Evolutionary conservation across 2,888 invertebrate species (phyloP).

Genomic region (Meandrusa payeni): DNA sequence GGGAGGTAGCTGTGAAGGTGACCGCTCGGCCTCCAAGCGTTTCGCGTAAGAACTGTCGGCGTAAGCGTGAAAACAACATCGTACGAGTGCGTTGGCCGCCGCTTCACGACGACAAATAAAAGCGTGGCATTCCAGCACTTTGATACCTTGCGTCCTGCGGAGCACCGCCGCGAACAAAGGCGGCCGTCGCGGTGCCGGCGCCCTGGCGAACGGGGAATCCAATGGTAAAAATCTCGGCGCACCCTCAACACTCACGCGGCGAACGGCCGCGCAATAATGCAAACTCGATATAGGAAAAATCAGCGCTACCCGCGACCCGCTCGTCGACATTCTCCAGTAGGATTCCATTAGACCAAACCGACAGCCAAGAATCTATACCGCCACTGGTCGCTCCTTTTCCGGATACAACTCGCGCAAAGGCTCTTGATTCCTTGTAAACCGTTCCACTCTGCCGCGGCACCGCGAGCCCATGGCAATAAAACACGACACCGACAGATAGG

Average conservation of each 20-base stretch:
- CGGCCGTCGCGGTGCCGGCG: conserved; percentile 95
- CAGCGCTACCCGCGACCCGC: conserved; percentile 94
- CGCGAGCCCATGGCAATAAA: conserved; percentile 97
- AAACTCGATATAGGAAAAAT: conserved; percentile 97
- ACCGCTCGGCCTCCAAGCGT: conserved; percentile 85
- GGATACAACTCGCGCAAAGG: conserved; percentile 97
- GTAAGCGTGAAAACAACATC: conserved; percentile 98
- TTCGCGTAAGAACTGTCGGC: conserved; percentile 97
- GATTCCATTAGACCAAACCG: conserved; percentile 98
- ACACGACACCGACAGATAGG: conserved; percentile 98
- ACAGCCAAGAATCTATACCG: conserved; percentile 97
- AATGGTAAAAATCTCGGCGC: conserved; percentile 95
- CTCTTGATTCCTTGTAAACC: conserved; percentile 98
- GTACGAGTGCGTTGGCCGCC: conserved; percentile 97
- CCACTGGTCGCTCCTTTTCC: conserved; percentile 93
- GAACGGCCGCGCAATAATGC: conserved; percentile 97
- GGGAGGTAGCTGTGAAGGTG: conserved; percentile 60
- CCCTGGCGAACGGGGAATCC: conserved; percentile 97
- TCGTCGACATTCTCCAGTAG: conserved; percentile 97
- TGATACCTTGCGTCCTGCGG: conserved; percentile 96
- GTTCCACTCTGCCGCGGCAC: conserved; percentile 98
- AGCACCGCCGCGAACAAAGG: conserved; percentile 98
- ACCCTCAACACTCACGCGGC: conserved; percentile 88
- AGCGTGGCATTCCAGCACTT: conserved; percentile 98
- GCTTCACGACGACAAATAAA: conserved; percentile 98